Evolutionary conservation across 2,888 invertebrate species (phyloP).

Genomic region (Parnassius apollo): DNA sequence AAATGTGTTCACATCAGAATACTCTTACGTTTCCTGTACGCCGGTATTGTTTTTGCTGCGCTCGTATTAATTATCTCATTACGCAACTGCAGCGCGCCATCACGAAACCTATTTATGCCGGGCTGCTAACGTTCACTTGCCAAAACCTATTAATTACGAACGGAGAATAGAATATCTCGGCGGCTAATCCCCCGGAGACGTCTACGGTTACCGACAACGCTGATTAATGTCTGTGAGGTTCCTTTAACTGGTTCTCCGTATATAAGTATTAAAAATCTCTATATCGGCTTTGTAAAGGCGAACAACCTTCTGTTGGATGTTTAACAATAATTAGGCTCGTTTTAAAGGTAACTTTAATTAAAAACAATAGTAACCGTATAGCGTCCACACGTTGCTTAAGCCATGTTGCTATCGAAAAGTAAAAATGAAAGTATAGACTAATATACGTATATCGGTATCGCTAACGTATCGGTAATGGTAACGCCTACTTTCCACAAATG

Average conservation of each 20-base stretch:
- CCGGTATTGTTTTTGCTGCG: constrained; percentile 58
- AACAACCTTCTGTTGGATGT: constrained; percentile 56
- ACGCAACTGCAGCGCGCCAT: constrained; percentile 62
- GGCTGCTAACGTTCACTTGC: constrained; percentile 69
- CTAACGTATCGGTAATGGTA: too few species aligned
- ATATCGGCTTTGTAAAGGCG: constrained; percentile 59
- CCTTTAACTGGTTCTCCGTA: constrained; percentile 66
- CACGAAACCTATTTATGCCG: constrained; percentile 64
- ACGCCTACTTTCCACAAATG: too few species aligned
- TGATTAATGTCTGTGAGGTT: constrained; percentile 75
- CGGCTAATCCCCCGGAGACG: constrained; percentile 76
- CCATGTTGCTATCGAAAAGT: constrained; percentile 32
- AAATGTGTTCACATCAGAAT: constrained; percentile 54
- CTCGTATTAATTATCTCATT: constrained; percentile 67
- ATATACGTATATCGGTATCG: too few species aligned
- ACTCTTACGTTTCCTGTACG: constrained; percentile 61
- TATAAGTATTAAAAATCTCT: constrained; percentile 46
- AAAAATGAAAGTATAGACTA: too few species aligned
- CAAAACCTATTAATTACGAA: constrained; percentile 79
- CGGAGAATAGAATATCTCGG: constrained; percentile 76
- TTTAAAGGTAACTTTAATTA: too few species aligned
- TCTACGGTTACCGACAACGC: constrained; percentile 75
- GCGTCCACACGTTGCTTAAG: constrained; percentile 38
- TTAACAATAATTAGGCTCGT: too few species aligned
- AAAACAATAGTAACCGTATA: too few species aligned